Base-by-base conservation (phyloP, 2,113 vertebrate genomes). In the Peromyscus leucopus region DNA sequence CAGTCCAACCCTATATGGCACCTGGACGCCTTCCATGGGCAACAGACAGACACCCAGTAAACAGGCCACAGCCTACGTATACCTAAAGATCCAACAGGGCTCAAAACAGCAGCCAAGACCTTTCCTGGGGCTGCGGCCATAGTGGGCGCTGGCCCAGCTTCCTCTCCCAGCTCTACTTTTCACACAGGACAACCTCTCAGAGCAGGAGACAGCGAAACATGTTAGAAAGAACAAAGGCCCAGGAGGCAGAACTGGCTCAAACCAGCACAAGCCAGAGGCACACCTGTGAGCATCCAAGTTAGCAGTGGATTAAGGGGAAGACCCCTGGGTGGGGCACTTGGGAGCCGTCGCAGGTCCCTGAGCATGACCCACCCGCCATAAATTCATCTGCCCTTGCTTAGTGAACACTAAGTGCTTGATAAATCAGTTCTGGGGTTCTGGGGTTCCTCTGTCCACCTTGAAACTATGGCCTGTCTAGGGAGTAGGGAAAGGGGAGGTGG, bases 211-310 rank as follows among this genome's bases (percentile, higher is more conserved):
- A 76, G 65, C 7, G 59, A 80, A n/a, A 39, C n/a, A 10, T 36
- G 46, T 94, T 57, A 89, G 89, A 42, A 97, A 82, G 83, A 61
- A 82, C 59, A 74, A n/a, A 78, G 31, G 36, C 55, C 31, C 88
- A 0, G n/a, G 75, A 24, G 39, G 79, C 26, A 59, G 80, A 42
- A 61, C 39, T 42, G 69, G 83, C 92, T 94, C 82, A 87, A 89
- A 93, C 31, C 42, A 93, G 46, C 17, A 5, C 59, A 51, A 63
- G 26, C 11, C 65, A 76, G 76, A 24, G 33, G 93, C 31, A 8
- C 11, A 65, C 21, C n/a, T 89, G 80, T 57, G 33, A 78, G 36
- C 12, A 61, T 33, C 71, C 5, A 78, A 57, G 39, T 89, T 48
- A 57, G 82, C 79, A 39, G 55, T 90, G 69, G 87, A 67, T 83